Conservation (phyloP, 2,113 vertebrate species). For the Mobula birostris region DNA sequence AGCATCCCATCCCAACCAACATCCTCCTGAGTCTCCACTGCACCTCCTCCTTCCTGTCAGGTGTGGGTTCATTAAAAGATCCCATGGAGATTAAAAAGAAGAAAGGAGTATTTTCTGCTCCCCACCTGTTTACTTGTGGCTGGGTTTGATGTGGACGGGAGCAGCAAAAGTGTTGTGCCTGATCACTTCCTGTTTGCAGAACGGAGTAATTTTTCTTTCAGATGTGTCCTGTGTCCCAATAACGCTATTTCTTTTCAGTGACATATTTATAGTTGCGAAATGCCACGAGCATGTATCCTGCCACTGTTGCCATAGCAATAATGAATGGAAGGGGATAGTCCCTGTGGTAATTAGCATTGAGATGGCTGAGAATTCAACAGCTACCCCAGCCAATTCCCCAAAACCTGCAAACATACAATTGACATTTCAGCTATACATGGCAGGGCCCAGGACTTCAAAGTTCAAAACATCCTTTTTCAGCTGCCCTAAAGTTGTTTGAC, state of each 20-base stretch:
- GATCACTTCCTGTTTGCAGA: not conserved
- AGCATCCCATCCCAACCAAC: too few relatives aligned
- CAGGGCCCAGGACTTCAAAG: not conserved
- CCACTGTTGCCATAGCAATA: not conserved
- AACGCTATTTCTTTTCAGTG: not conserved
- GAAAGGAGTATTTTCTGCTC: not conserved
- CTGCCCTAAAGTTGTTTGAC: not conserved
- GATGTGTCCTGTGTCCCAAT: not conserved
- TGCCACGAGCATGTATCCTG: not conserved
- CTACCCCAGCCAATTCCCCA: not conserved
- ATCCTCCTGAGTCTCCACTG: too few relatives aligned
- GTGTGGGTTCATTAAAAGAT: not conserved
- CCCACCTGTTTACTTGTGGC: not conserved
- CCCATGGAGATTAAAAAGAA: not conserved
- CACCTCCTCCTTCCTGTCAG: too few relatives aligned
- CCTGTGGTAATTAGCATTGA: not conserved
- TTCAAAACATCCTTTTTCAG: not conserved
- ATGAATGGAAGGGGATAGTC: not conserved
- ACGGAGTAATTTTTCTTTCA: not conserved
- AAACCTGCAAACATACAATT: not conserved
- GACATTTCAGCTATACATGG: not conserved
- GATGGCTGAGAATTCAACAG: not conserved
- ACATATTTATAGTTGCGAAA: not conserved
- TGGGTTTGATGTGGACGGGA: not conserved
- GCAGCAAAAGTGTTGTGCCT: not conserved